A percentile compares a stretch with the other conserved stretches of the same genome.
Conservation (phyloP, 2,888 invertebrate genomes). For the Sphaerolaimus hirsutus region DNA sequence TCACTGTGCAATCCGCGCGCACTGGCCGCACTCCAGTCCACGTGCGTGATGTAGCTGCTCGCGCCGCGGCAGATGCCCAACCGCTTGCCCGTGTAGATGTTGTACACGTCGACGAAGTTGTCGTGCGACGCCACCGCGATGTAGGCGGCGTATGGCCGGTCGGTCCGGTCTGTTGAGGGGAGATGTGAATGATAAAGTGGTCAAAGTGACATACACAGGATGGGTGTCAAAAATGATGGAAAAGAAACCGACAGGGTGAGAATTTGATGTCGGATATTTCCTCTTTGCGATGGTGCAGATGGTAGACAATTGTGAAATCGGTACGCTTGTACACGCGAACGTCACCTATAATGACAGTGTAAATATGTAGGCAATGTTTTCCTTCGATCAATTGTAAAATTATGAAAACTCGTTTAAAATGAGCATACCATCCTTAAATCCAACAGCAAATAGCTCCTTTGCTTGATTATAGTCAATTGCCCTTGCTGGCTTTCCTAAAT, state of each 20-base stretch:
- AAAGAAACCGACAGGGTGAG: slow-evolving; percentile 25
- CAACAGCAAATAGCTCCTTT: slow-evolving; percentile 27
- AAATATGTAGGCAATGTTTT: too few relatives aligned
- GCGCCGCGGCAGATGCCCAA: slow-evolving; percentile 25
- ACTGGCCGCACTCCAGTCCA: slow-evolving; percentile 28
- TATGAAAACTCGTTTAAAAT: neutral
- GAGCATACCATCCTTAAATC: slow-evolving; percentile 23
- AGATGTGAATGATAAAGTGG: neutral
- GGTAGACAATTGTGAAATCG: slow-evolving; percentile 25
- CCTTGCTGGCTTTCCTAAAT: too few relatives aligned
- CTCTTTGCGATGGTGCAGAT: slow-evolving; percentile 27
- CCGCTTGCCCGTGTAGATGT: slow-evolving; percentile 18
- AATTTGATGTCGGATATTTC: slow-evolving; percentile 30
- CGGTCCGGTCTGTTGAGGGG: too few relatives aligned
- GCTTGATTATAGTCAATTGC: slow-evolving; percentile 27
- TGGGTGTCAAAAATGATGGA: neutral
- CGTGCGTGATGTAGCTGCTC: slow-evolving; percentile 29
- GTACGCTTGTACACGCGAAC: slow-evolving; percentile 10
- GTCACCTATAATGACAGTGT: too few relatives aligned
- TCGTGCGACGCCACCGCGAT: slow-evolving; percentile 31
- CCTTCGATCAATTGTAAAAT: too few relatives aligned
- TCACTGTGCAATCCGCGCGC: too few relatives aligned
- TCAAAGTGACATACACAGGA: neutral
- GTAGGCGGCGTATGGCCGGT: slow-evolving; percentile 14
- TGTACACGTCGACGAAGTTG: slow-evolving; percentile 29